Evolutionary conservation across 2,797 vertebrate genomes (phyloP).

Genomic region (Melopsittacus undulatus): DNA sequence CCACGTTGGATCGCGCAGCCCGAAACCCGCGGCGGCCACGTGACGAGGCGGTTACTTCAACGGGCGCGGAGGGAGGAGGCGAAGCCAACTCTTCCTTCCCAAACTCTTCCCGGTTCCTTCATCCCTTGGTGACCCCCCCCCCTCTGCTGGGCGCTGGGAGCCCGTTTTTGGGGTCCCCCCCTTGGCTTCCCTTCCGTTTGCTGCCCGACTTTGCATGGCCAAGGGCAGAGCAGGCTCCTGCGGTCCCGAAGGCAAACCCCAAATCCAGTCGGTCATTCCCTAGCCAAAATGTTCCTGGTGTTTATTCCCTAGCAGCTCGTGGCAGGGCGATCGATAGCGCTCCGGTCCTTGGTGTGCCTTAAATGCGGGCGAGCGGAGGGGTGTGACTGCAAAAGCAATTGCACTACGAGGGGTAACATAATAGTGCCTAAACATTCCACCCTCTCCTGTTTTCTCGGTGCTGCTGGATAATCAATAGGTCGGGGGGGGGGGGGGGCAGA

Average conservation of each 20-base stretch:
- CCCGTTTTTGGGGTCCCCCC: background rate
- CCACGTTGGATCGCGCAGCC: background rate
- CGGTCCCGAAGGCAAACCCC: background rate
- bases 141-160: background rate
- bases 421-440: background rate
- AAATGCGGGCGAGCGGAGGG: background rate
- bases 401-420: background rate
- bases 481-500: no score
- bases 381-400: constrained; percentile 11
- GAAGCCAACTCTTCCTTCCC: background rate
- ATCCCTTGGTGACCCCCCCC: no score
- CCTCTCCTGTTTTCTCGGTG: no score
- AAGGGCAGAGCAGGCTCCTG: background rate
- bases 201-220: background rate
- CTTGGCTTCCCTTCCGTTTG: background rate
- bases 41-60: background rate
- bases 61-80: background rate
- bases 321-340: background rate
- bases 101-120: background rate
- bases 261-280: background rate
- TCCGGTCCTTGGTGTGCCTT: background rate
- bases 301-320: background rate
- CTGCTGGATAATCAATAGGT: background rate
- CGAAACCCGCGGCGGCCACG: background rate
- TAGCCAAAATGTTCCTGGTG: background rate